Percentiles rank a stretch among this genome's conserved stretches.
These are phyloP conservation scores for Anolis sagrei DNA, from an alignment of 2,113 vertebrate genomes.

Conservation along the genomic window DNA sequence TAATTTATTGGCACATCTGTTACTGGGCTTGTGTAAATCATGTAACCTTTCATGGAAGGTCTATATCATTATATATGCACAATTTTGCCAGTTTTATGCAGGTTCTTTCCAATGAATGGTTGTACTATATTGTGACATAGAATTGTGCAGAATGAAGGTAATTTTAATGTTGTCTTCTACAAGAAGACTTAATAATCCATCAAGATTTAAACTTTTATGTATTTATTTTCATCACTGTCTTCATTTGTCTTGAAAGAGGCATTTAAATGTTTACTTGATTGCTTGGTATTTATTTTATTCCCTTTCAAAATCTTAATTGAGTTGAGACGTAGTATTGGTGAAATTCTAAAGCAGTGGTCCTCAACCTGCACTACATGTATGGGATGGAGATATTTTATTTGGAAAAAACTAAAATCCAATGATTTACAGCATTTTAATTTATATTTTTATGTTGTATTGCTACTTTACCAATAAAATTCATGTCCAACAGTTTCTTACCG, in stretches of 20 bases:
- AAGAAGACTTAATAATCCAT: not conserved
- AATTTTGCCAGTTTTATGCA: not conserved
- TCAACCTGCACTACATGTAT: no score
- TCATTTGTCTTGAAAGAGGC: not conserved
- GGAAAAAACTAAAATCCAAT: no score
- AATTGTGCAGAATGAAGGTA: not conserved
- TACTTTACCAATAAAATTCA: no score
- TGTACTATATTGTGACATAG: not conserved
- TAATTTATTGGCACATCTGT: not conserved
- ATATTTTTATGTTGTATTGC: no score
- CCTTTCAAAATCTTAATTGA: not conserved
- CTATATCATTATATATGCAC: not conserved
- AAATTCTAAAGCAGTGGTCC: not conserved
- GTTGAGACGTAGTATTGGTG: not conserved
- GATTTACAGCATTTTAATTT: no score
- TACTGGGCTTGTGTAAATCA: not conserved
- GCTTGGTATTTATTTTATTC: not conserved
- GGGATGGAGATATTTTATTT: not conserved
- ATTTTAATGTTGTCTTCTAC: slow-evolving; percentile 1
- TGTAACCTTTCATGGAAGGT: not conserved
- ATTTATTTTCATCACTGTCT: not conserved
- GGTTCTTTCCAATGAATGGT: not conserved
- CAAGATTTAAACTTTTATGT: not conserved
- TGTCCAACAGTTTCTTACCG: no score
- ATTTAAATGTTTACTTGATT: not conserved